Conservation (phyloP, 2,888 invertebrate species). For the Drosophila stalkeri region DNA sequence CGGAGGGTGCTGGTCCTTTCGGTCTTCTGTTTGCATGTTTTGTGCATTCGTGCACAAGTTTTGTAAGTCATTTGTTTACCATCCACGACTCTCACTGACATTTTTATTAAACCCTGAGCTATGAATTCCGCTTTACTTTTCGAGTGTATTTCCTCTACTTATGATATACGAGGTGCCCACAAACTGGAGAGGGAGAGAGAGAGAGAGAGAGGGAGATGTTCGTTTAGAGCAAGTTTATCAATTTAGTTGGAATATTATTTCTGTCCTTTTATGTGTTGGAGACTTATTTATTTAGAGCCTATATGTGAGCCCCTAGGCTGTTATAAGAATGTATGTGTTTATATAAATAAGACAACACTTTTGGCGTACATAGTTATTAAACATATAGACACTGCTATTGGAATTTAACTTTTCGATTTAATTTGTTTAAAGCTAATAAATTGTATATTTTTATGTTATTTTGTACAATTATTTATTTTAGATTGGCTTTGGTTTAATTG, state of each 20-base stretch:
- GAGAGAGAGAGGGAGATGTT: background rate
- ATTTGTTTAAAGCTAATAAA: no score
- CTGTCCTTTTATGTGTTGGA: background rate
- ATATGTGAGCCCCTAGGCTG: background rate
- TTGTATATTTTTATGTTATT: background rate
- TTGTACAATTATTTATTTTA: background rate
- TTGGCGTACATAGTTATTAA: no score
- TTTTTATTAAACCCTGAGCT: slow-evolving; percentile 62
- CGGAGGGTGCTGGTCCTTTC: slow-evolving; percentile 4
- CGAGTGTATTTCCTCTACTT: slow-evolving; percentile 7
- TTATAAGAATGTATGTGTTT: background rate
- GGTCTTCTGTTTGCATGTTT: slow-evolving; percentile 70
- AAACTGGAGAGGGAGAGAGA: background rate
- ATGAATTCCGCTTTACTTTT: slow-evolving; percentile 46
- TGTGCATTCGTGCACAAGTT: slow-evolving; percentile 81
- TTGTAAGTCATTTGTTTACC: slow-evolving; percentile 78
- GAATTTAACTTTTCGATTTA: background rate
- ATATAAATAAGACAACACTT: background rate
- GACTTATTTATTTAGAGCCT: background rate
- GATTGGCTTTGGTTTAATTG: background rate
- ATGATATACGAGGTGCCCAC: slow-evolving; percentile 12
- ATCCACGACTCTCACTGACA: slow-evolving; percentile 65
- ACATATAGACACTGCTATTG: background rate
- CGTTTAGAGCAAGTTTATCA: background rate
- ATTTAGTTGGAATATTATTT: slow-evolving; percentile 21